Conservation (phyloP, 2,797 vertebrate species). For the Danio choprae region DNA sequence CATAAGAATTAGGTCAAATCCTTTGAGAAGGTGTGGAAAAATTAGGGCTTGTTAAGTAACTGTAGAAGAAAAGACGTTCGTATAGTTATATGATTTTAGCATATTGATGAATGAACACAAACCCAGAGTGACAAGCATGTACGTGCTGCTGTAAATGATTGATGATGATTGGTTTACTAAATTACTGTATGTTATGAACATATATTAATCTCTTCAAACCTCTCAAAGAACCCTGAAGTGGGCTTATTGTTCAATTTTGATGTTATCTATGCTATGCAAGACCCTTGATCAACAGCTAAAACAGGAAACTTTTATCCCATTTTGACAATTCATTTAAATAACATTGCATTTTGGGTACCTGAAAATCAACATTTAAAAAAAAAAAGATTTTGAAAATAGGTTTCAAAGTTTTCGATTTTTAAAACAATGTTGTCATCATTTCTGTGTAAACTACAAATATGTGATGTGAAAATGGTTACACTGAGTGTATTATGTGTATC, state of each 20-base stretch:
- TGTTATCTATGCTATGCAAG: not conserved
- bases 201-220: not conserved
- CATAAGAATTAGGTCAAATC: conserved; percentile 67
- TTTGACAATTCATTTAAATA: too few relatives aligned
- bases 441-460: too few relatives aligned
- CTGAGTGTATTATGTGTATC: too few relatives aligned
- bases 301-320: too few relatives aligned
- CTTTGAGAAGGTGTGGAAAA: conserved; percentile 44
- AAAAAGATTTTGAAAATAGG: too few relatives aligned
- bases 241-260: not conserved
- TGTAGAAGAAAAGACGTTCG: conserved; percentile 43
- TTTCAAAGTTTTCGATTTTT: too few relatives aligned
- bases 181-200: not conserved
- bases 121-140: not conserved
- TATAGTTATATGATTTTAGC: conserved; percentile 14
- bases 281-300: not conserved
- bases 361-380: too few relatives aligned
- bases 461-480: too few relatives aligned
- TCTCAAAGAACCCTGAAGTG: not conserved
- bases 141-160: conserved; percentile 2
- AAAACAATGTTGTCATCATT: too few relatives aligned
- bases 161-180: not conserved
- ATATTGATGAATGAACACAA: not conserved
- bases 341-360: too few relatives aligned
- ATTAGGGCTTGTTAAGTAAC: conserved; percentile 56